Conservation (phyloP, 2,797 vertebrate genomes). For the Anomalospiza imberbis region DNA sequence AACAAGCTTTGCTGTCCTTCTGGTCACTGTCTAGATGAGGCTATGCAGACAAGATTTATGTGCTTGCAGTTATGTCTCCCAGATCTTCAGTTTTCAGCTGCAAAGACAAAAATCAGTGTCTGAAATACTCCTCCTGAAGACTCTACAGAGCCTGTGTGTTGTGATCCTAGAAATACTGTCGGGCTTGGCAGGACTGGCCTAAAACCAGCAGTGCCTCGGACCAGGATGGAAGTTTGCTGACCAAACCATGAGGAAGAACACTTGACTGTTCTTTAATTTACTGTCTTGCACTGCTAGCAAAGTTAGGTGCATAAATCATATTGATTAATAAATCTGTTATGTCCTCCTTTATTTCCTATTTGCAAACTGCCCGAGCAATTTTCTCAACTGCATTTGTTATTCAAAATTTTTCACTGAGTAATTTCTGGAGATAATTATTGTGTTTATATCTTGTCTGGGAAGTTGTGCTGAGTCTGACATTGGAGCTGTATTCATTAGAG, state of each 20-base stretch:
- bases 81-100: neutral
- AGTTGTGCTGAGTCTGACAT: conserved; percentile 30
- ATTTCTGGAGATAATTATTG: conserved; percentile 28
- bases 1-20: neutral
- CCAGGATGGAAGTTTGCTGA: neutral
- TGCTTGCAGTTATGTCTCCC: neutral
- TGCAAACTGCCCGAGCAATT: neutral
- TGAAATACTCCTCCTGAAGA: neutral
- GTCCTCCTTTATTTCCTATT: neutral
- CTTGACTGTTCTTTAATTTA: neutral
- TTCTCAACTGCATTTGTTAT: conserved; percentile 11
- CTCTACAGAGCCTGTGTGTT: neutral
- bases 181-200: neutral
- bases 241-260: neutral
- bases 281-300: neutral
- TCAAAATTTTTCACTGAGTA: conserved; percentile 15
- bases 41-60: neutral
- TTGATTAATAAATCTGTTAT: neutral
- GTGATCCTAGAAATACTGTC: neutral
- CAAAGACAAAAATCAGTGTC: neutral
- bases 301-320: neutral
- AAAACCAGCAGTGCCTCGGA: neutral
- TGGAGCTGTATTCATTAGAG: conserved; percentile 36
- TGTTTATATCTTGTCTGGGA: conserved; percentile 49
- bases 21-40: neutral